These are phyloP conservation scores for Hypotaenidia philippensis DNA, from an alignment of 2,797 vertebrate species.

Conservation along the genomic window DNA sequence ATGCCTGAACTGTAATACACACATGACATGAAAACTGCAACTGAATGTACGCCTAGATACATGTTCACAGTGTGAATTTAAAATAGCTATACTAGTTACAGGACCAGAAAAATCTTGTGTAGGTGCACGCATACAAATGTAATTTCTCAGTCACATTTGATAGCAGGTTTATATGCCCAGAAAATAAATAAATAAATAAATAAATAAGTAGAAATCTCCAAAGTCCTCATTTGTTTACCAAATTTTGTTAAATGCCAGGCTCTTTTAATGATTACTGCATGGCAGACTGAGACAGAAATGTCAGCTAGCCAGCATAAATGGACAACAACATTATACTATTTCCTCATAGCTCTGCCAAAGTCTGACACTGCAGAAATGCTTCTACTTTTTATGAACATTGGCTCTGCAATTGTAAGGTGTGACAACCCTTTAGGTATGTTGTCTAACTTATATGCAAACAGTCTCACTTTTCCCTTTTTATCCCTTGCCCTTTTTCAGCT, in stretches of 20 bases:
- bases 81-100: neutral
- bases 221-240: neutral
- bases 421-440: neutral
- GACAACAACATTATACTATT: constrained; percentile 26
- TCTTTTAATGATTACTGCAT: neutral
- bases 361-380: neutral
- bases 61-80: neutral
- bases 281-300: neutral
- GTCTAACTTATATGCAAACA: neutral
- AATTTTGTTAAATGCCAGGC: constrained; percentile 6
- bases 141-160: neutral
- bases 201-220: neutral
- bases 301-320: constrained; percentile 25
- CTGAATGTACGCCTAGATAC: neutral
- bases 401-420: neutral
- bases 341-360: neutral
- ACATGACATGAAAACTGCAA: neutral
- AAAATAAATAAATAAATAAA: neutral
- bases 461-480: neutral
- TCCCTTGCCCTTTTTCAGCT: neutral
- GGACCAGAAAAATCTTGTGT: neutral
- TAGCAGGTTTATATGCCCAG: neutral
- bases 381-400: neutral
- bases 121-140: neutral
- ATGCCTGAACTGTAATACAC: neutral